phyloP scores from a whole-genome alignment of 53 echinoderm and acorn worm species.

The Mesocentrotus franciscanus region DNA sequence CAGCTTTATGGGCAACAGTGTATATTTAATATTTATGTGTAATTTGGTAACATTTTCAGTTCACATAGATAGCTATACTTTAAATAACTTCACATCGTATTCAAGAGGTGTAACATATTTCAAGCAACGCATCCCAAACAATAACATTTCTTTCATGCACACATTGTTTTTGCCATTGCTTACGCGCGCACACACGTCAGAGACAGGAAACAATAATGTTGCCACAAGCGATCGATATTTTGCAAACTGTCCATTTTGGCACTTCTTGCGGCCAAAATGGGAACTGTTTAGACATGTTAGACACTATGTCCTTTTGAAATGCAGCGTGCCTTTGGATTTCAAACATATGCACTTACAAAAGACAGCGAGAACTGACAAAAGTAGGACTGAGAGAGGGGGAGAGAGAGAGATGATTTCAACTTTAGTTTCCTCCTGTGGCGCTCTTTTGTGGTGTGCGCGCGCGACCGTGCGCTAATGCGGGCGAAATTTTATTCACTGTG shows the following conservation, averaged over 20 bases:
- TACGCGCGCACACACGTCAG: neutral
- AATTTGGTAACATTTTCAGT: neutral
- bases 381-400: neutral
- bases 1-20: no score
- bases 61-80: neutral
- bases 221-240: constrained; percentile 4
- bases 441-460: constrained; percentile 62
- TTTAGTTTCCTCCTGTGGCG: constrained; percentile 20
- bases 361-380: neutral
- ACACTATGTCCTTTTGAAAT: constrained; percentile 32
- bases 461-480: constrained; percentile 63
- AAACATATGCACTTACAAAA: constrained; percentile 10
- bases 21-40: no score
- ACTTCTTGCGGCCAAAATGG: constrained; percentile 31
- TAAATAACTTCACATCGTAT: neutral
- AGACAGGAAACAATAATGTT: neutral
- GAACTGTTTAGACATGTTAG: constrained; percentile 44
- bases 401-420: constrained; percentile 8
- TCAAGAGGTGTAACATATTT: neutral
- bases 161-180: neutral
- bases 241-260: constrained; percentile 21
- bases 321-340: constrained; percentile 19
- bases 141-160: neutral
- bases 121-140: neutral
- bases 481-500: constrained; percentile 1